Conservation (phyloP, 2,797 vertebrate species). For the Danio choprae region DNA sequence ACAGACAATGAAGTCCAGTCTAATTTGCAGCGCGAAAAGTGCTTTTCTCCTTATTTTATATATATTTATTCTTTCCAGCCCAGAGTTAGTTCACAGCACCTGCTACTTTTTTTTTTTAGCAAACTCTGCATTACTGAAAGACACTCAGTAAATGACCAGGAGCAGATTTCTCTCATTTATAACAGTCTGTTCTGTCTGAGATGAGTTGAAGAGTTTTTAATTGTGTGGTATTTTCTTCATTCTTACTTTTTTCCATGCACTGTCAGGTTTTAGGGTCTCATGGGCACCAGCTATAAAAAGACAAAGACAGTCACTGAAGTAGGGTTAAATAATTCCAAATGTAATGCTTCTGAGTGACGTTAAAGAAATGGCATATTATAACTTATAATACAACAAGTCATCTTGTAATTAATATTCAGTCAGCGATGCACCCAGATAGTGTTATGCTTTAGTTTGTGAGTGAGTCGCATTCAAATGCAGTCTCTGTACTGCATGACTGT, state of each 20-base stretch:
- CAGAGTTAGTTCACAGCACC: not conserved
- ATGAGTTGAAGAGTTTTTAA: slow-evolving; percentile 7
- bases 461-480: slow-evolving; percentile 19
- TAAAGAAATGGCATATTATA: not conserved
- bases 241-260: not conserved
- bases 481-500: slow-evolving; percentile 15
- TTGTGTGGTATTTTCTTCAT: slow-evolving; percentile 17
- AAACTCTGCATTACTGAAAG: slow-evolving; percentile 23
- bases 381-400: not conserved
- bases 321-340: not conserved
- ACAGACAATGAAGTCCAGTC: not conserved
- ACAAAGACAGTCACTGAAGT: not conserved
- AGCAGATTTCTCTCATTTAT: slow-evolving; percentile 34
- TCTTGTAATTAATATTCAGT: not conserved
- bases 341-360: not conserved
- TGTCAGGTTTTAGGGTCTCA: slow-evolving; percentile 22
- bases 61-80: not conserved
- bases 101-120: slow-evolving; percentile 1
- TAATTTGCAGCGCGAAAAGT: not conserved
- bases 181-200: slow-evolving; percentile 22
- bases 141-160: slow-evolving; percentile 4
- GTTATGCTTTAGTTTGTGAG: slow-evolving; percentile 8
- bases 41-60: not conserved
- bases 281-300: not conserved
- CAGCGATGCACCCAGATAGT: not conserved